Percentiles rank a stretch among this genome's conserved stretches.
Conservation (phyloP, 1,140 invertebrate species). For the Drosophila lowei region DNA sequence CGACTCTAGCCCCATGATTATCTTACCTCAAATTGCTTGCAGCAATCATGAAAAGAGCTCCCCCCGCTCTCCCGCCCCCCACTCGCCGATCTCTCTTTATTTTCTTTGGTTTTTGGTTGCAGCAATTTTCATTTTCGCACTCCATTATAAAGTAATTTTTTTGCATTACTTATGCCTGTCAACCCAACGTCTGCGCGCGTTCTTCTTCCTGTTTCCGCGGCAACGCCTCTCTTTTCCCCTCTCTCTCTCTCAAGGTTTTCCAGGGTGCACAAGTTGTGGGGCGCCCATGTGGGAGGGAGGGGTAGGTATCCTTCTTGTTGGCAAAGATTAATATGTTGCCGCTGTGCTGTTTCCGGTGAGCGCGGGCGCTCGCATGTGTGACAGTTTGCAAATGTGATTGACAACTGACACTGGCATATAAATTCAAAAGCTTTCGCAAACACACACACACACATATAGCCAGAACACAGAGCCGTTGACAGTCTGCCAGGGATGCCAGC, state of each 20-base stretch:
- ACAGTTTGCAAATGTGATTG: conserved; percentile 82
- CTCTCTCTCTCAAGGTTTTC: neutral
- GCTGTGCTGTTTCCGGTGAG: conserved; percentile 55
- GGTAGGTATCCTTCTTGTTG: conserved; percentile 60
- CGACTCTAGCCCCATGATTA: conserved; percentile 51
- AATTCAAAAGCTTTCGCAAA: conserved; percentile 76
- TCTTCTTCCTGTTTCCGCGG: conserved; percentile 74
- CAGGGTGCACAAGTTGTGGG: no score
- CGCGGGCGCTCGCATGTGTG: conserved; percentile 61
- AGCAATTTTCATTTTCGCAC: conserved; percentile 81
- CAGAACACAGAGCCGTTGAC: conserved; percentile 42
- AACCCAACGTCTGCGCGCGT: conserved; percentile 69
- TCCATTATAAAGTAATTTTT: conserved; percentile 82
- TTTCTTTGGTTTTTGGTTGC: conserved; percentile 25
- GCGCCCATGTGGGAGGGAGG: no score
- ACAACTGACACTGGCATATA: conserved; percentile 80
- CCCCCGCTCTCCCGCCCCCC: conserved; percentile 3
- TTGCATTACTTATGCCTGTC: conserved; percentile 80
- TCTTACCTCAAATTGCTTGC: conserved; percentile 80
- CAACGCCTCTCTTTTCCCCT: conserved; percentile 36
- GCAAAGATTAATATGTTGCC: conserved; percentile 81
- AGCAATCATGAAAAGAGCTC: conserved; percentile 73
- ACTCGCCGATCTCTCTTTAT: conserved; percentile 1
- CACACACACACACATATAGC: conserved; percentile 23
- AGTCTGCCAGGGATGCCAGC: conserved; percentile 26